A percentile compares a stretch with the other conserved stretches of the same genome.
Evolutionary conservation across 1,140 invertebrate species (phyloP).

Genomic region (Drosophila lini): DNA sequence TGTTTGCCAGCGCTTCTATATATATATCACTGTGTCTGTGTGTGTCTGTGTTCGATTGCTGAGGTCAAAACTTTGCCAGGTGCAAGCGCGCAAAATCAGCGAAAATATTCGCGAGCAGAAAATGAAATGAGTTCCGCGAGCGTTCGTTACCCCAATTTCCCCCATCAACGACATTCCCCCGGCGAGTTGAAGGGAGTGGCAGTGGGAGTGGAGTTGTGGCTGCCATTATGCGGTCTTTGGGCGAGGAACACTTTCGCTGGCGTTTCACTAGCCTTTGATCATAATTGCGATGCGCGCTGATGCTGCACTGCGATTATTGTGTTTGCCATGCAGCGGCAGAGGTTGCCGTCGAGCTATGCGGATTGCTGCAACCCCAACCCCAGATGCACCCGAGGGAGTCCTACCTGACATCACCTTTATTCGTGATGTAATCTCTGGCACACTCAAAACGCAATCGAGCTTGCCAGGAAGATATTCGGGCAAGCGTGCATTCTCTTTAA

Average conservation of each 20-base stretch:
- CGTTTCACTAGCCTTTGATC: constrained; percentile 36
- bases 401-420: constrained; percentile 5
- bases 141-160: constrained; percentile 4
- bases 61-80: constrained; percentile 58
- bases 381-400: neutral
- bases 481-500: neutral
- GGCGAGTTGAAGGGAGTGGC: constrained; percentile 26
- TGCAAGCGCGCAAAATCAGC: constrained; percentile 64
- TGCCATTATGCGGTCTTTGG: constrained; percentile 55
- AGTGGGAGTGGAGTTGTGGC: constrained; percentile 6
- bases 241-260: constrained; percentile 42
- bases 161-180: constrained; percentile 4
- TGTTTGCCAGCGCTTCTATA: constrained; percentile 5
- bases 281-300: constrained; percentile 48
- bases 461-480: neutral
- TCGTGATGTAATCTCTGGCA: neutral
- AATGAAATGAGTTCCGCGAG: constrained; percentile 52
- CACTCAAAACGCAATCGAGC: neutral
- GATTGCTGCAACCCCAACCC: constrained; percentile 3
- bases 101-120: constrained; percentile 57
- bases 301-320: constrained; percentile 32
- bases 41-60: constrained; percentile 17
- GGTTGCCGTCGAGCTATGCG: constrained; percentile 6
- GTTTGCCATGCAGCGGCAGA: constrained; percentile 19
- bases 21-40: constrained; percentile 1